Base-by-base conservation (phyloP, 2,113 vertebrate genomes). In the Phalacrocorax aristotelis region DNA sequence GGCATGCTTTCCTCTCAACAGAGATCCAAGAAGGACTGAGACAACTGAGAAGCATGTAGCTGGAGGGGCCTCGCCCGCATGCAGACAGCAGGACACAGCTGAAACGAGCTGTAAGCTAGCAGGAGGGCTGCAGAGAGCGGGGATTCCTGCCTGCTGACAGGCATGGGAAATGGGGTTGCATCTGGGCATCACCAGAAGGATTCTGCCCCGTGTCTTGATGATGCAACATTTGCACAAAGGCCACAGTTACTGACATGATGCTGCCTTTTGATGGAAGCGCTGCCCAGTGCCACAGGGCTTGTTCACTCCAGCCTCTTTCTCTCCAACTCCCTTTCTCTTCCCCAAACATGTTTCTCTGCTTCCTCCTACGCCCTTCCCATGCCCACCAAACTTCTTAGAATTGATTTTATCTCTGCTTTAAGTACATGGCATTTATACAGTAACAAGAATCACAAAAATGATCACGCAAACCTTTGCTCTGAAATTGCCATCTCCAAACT, bases 311-410 rank as follows among this genome's bases (percentile, higher is more conserved):
- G 7, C 58, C n/a, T n/a, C n/a, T n/a, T n/a, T n/a, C n/a, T n/a
- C n/a, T n/a, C n/a, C 22, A 1, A 58, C 58, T 87, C 64, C 72
- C 83, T 64, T 66, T 91, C 51, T 78, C 66, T 68, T 52, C 90
- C 91, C 83, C 66, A 94, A 40, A 92, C 27, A 14, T 5, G 66
- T 80, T 95, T 27, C 86, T 86, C 83, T 66, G 52, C 91, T 86
- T 83, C 90, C 68, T 95, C 91, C 93, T 19, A 88, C 79, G 0
- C 75, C 81, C 82, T 94, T 90, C 81, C 77, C 90, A 93, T 64
- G 0, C 88, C 83, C 86, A 88, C 58, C 91, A 44, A 69, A 29
- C 34, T 21, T 57, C 90, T 83, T 2, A 30, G 38, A 19, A 42
- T 25, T 17, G 79, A 48, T 80, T 86, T 77, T 12, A 88, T 77